phyloP scores from a whole-genome alignment of 2,113 vertebrate genomes.

The Mohoua ochrocephala region DNA sequence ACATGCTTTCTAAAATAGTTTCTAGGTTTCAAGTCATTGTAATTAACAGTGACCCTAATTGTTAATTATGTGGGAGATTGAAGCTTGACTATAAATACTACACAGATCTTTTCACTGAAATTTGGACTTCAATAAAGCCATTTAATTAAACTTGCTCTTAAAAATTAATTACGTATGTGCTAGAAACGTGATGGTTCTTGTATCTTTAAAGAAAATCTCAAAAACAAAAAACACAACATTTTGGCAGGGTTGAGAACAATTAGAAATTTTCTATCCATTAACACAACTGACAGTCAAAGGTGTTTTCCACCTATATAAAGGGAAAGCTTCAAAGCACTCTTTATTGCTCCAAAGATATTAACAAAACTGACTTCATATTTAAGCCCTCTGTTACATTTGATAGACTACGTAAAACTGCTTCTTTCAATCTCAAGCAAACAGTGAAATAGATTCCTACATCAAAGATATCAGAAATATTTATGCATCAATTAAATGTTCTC shows the following conservation, averaged over 20 bases:
- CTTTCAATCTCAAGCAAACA: not conserved
- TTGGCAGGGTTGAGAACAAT: conserved; percentile 60
- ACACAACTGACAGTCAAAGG: conserved; percentile 62
- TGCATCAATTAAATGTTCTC: not conserved
- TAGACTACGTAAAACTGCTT: not conserved
- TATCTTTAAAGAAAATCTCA: conserved; percentile 46
- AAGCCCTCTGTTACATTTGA: not conserved
- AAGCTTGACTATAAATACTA: not conserved
- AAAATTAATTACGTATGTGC: conserved; percentile 54
- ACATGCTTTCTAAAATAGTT: not conserved
- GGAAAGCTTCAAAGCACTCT: conserved; percentile 57
- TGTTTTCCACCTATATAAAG: conserved; percentile 65
- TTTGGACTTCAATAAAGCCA: conserved; percentile 46
- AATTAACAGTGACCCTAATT: conserved; percentile 28
- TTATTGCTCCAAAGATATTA: not conserved
- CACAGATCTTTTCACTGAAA: not conserved
- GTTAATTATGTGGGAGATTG: conserved; percentile 22
- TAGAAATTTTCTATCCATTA: conserved; percentile 60
- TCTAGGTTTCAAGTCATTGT: not conserved
- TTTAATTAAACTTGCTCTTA: conserved; percentile 50
- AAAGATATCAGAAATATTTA: not conserved
- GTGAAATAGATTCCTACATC: not conserved
- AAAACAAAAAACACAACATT: conserved; percentile 45
- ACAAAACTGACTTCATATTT: conserved; percentile 10
- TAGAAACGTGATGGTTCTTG: conserved; percentile 67